Evolutionary conservation across 2,113 vertebrate species (phyloP).

Genomic region (Syngnathus typhle): DNA sequence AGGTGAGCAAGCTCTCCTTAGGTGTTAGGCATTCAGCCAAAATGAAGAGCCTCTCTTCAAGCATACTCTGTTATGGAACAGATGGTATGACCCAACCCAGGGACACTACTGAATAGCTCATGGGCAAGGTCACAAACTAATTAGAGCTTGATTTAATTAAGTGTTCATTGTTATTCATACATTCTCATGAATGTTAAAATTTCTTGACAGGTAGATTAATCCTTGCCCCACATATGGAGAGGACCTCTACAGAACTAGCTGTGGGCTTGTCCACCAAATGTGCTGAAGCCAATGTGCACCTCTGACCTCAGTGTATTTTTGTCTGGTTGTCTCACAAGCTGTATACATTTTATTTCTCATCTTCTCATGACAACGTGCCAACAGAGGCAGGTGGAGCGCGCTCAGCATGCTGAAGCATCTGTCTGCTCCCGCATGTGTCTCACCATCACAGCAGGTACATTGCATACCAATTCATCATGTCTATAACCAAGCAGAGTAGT

Average conservation of each 20-base stretch:
- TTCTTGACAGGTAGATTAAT: neutral
- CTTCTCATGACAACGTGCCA: conserved; percentile 37
- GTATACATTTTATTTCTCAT: neutral
- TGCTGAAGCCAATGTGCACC: too few species aligned
- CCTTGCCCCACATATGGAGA: neutral
- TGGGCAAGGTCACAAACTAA: conserved; percentile 33
- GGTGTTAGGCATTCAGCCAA: conserved; percentile 57
- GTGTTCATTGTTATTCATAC: conserved; percentile 33
- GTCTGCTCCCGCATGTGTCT: conserved; percentile 47
- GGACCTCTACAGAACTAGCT: neutral
- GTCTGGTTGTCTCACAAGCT: neutral
- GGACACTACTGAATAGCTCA: conserved; percentile 33
- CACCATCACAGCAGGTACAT: conserved; percentile 31
- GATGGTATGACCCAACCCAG: conserved; percentile 48
- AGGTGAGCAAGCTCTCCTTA: conserved; percentile 53
- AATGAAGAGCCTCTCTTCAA: conserved; percentile 58
- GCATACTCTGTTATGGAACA: conserved; percentile 65
- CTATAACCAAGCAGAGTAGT: neutral
- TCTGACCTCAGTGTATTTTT: neutral
- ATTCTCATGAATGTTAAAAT: neutral
- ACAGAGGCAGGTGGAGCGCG: conserved; percentile 55
- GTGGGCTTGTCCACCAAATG: too few species aligned
- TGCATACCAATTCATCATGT: conserved; percentile 22
- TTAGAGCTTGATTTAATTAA: conserved; percentile 36
- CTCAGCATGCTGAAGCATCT: conserved; percentile 54